Evolutionary conservation across 2,113 vertebrate genomes (phyloP), one percentile per base, ranked within the genome.

Genomic region (Lipotes vexillifer): DNA sequence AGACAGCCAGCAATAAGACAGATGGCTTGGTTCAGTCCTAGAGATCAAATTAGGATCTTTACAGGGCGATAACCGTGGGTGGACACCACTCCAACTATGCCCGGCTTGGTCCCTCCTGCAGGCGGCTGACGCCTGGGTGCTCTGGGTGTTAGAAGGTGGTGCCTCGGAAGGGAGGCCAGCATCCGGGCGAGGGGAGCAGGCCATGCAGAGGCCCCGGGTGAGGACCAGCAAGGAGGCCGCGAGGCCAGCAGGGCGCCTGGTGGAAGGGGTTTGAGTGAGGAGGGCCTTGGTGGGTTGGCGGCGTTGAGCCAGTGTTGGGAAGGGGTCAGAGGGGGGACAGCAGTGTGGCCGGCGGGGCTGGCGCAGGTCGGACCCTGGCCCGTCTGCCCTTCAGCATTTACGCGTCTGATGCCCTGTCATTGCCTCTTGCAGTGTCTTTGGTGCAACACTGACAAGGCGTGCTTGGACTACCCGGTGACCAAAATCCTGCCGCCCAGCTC

Each of bases 341-440:
- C 2, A 5, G 36, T 8, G 38, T 36, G 7, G 31, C 3, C 5
- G 52, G 52, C 2, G 10, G 36, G 74, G 17, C 17, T 1, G 0
- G 46, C 29, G 1, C 41, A 12, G 44, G 44, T 46, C 29, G 3
- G 75, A 33, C 31, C 41, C 57, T 13, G 3, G 52, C 4, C 31
- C 1, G 21, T 23, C 31, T 18, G 52, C 23, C 18, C 49, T 11
- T 29, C 59, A 78, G 74, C 14, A 93, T 44, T 6, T 6, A 33
- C 10, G 0, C 59, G 2, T 17, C 82, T 71, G 0, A 0, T 0
- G 0, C 21, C 20, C n/a, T n/a, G 0, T 0, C 0, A 0, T 21
- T 9, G 0, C 52, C 17, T 93, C 93, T 61, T 88, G 5, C 97
- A 99, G 99, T 99, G 99, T 97, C 98, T 99, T 74, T 99, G 99